Evolutionary conservation across 2,888 invertebrate species (phyloP).

Genomic region (Entomobrya proxima): DNA sequence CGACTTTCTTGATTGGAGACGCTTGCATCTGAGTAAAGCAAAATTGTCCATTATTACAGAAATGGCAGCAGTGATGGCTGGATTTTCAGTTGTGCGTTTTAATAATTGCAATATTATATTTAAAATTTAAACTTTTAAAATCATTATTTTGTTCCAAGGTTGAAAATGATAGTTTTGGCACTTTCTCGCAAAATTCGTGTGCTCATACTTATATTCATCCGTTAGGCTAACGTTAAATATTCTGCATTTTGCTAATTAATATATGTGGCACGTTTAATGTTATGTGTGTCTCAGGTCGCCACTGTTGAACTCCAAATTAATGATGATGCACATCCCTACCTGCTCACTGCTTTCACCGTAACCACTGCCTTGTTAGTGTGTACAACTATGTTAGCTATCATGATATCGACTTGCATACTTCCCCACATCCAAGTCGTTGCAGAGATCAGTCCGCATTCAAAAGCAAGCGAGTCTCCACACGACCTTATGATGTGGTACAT

Average conservation of each 20-base stretch:
- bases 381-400: slow-evolving; percentile 69
- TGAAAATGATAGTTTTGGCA: too few relatives aligned
- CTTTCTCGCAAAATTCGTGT: too few relatives aligned
- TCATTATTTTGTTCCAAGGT: too few relatives aligned
- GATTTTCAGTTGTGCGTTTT: slow-evolving; percentile 70
- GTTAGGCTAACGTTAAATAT: too few relatives aligned
- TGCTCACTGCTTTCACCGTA: slow-evolving; percentile 73
- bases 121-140: too few relatives aligned
- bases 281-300: slow-evolving; percentile 66
- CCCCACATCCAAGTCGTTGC: slow-evolving; percentile 73
- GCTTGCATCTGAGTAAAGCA: slow-evolving; percentile 73
- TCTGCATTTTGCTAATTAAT: too few relatives aligned
- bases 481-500: slow-evolving; percentile 73
- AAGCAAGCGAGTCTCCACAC: slow-evolving; percentile 71
- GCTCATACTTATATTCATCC: too few relatives aligned
- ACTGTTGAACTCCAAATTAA: slow-evolving; percentile 75
- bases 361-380: slow-evolving; percentile 66
- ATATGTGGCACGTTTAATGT: background rate
- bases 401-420: slow-evolving; percentile 74
- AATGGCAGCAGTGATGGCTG: slow-evolving; percentile 74
- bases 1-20: slow-evolving; percentile 60
- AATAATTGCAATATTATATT: too few relatives aligned
- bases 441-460: slow-evolving; percentile 63
- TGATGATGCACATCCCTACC: slow-evolving; percentile 73
- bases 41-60: slow-evolving; percentile 73